Percentiles rank a stretch among this genome's conserved stretches.
Evolutionary conservation across 2,113 vertebrate species (phyloP).

Genomic region (Anguilla japonica): DNA sequence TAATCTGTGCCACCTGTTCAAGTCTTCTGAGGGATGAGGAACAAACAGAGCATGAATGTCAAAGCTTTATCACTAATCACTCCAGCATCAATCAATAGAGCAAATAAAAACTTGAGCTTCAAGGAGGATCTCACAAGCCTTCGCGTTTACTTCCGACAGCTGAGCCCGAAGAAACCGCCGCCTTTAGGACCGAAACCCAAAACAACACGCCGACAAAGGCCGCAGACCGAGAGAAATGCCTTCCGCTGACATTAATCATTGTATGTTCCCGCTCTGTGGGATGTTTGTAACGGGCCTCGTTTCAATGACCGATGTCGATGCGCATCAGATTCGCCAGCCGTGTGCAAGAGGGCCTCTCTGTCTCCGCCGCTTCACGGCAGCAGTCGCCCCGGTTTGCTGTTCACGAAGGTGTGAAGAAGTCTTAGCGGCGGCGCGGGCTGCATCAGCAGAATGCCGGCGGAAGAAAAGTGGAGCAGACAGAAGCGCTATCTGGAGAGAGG

Average conservation of each 20-base stretch:
- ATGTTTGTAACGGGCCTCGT: not conserved
- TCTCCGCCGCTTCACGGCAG: not conserved
- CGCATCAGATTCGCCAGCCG: not conserved
- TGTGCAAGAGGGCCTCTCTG: not conserved
- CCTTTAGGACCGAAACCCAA: not conserved
- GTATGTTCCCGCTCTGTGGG: not conserved
- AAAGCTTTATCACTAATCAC: not conserved
- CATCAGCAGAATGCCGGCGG: not conserved
- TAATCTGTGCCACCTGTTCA: constrained; percentile 5
- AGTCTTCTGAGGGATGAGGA: not conserved
- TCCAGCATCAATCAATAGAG: not conserved
- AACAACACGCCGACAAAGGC: not conserved
- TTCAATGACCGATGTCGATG: not conserved
- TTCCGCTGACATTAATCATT: not conserved
- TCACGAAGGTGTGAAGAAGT: not conserved
- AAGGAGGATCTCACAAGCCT: not conserved
- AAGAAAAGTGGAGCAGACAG: constrained; percentile 7
- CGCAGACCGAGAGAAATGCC: not conserved
- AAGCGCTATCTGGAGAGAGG: not conserved
- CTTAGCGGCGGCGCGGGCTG: not conserved
- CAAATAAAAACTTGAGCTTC: not conserved
- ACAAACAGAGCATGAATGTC: constrained; percentile 8
- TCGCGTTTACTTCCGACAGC: not conserved
- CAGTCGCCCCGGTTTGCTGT: not conserved
- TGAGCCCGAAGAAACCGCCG: not conserved